Evolutionary conservation across 2,113 vertebrate genomes (phyloP).

Genomic region (Nothoprocta pentlandii): DNA sequence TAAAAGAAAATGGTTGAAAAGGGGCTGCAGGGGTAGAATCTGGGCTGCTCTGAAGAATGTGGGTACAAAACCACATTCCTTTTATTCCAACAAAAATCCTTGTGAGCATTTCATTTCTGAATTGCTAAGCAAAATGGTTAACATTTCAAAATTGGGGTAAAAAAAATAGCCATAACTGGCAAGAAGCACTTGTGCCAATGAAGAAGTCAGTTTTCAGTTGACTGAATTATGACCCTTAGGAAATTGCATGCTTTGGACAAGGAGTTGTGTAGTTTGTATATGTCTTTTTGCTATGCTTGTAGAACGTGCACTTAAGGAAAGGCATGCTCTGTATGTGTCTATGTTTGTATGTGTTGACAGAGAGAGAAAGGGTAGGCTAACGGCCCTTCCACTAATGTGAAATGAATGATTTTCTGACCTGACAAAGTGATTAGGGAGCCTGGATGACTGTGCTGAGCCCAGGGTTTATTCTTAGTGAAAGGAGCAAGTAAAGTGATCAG

Average conservation of each 20-base stretch:
- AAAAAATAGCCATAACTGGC: neutral
- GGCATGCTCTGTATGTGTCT: neutral
- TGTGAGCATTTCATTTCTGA: neutral
- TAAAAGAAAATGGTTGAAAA: neutral
- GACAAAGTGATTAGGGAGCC: neutral
- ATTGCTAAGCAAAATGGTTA: neutral
- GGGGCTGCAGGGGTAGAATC: neutral
- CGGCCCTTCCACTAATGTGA: neutral
- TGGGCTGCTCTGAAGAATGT: neutral
- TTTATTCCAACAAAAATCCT: neutral
- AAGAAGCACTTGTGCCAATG: neutral
- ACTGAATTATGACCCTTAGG: conserved; percentile 41
- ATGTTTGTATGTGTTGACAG: neutral
- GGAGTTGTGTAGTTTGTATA: neutral
- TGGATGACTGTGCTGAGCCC: neutral
- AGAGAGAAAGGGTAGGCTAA: neutral
- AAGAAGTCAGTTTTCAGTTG: conserved; percentile 54
- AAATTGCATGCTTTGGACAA: conserved; percentile 8
- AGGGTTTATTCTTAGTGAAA: neutral
- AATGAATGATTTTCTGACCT: conserved; percentile 18
- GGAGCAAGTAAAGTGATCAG: neutral
- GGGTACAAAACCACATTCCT: neutral
- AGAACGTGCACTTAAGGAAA: neutral
- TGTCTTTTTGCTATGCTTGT: conserved; percentile 39
- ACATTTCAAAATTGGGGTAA: neutral